Evolutionary conservation across 37 sponge, comb jelly and placozoan species (phyloP), one percentile per base, ranked within the genome.

Genomic region (Oscarella lobularis): DNA sequence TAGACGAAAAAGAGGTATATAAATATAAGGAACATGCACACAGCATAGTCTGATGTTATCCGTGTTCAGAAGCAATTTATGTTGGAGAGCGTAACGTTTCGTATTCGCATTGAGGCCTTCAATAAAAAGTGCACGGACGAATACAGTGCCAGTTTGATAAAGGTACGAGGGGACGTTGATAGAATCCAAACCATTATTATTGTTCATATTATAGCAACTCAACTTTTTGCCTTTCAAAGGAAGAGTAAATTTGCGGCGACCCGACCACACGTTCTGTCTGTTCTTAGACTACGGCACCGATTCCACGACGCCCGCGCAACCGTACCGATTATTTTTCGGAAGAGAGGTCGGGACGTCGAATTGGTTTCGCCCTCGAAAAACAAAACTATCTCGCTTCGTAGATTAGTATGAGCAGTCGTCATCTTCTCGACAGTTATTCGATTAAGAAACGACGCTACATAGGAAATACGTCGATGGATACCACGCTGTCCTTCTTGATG

Each of bases 401-500:
- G n/a, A n/a, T n/a, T n/a, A n/a, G n/a, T n/a, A n/a, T n/a, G n/a
- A n/a, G n/a, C n/a, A n/a, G n/a, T 39, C 66, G 98, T 31, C 74
- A 82, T 4, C 70, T 96, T 20, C 67, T 90, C 66, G 37, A 69
- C 2, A 77, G 67, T 3, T 96, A 85, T 75, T 74, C 90, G 3
- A 73, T 96, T 1, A 93, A 84, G 74, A 81, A 78, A 3, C 74
- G 98, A 1, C 80, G 82, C 36, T 96, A 87, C 75, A 96, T 96
- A 71, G 98, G 89, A 0, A 87, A 90, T 75, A 96, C 98, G 2
- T 89, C 98, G 36, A 92, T 96, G 94, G 91, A 89, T 40, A 84
- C 98, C 5, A 87, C 87, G 67, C 87, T 96, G 35, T 87, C 91
- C 1, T 78, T 96, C 35, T 78, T 96, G 29, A 96, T 92, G 94